Evolutionary conservation across 2,888 invertebrate genomes (phyloP).

Genomic region (Axea sp.): DNA sequence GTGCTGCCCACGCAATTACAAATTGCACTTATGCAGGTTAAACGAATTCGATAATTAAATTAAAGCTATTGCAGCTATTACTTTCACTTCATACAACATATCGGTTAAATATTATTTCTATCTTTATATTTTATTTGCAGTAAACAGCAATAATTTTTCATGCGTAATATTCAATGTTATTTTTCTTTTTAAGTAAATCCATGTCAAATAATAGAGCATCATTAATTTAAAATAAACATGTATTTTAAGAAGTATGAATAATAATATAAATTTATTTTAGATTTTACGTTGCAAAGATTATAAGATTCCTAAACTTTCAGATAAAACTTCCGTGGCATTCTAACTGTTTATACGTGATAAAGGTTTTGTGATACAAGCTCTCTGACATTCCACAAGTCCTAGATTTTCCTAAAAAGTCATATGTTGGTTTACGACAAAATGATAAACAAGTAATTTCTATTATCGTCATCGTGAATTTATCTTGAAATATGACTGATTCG

Average conservation of each 20-base stretch:
- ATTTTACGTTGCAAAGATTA: not conserved
- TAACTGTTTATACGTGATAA: constrained; percentile 21
- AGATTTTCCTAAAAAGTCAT: not conserved
- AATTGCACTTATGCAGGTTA: constrained; percentile 68
- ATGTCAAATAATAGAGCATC: too few relatives aligned
- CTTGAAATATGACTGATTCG: constrained; percentile 25
- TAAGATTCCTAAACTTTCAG: not conserved
- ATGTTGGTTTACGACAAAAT: constrained; percentile 2
- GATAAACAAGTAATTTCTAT: constrained; percentile 19
- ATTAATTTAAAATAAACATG: too few relatives aligned
- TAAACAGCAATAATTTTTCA: too few relatives aligned
- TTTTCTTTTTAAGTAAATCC: too few relatives aligned
- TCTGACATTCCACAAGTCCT: constrained; percentile 24
- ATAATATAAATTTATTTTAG: not conserved
- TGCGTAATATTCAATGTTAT: too few relatives aligned
- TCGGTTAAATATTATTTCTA: too few relatives aligned
- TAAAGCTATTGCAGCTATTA: constrained; percentile 4
- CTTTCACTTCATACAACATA: not conserved
- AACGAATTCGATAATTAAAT: constrained; percentile 39
- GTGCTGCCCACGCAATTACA: constrained; percentile 69
- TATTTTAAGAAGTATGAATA: not conserved
- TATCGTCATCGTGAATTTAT: constrained; percentile 18
- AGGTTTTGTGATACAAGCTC: constrained; percentile 10
- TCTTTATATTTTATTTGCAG: too few relatives aligned
- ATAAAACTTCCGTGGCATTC: not conserved